Base-by-base conservation (phyloP, 92 coral and sea anemone genomes). In the Porites lobata region DNA sequence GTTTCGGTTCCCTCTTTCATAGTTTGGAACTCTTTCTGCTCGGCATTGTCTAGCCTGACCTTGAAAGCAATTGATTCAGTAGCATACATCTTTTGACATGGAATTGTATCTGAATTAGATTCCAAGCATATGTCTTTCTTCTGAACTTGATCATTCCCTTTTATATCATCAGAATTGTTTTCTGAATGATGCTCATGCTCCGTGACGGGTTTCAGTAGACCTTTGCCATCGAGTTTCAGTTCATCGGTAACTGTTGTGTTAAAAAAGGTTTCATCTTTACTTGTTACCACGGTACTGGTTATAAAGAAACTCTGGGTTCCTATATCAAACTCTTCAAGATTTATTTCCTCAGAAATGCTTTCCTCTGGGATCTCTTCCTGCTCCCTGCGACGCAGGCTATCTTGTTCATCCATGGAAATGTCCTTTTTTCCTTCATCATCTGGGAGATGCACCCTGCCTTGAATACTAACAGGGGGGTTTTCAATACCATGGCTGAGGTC, bases 301-400 rank as follows among this genome's bases (percentile, higher is more conserved):
- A 0, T 20, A n/a, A 7, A 2, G 21, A 6, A 6, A 52, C 12
- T 21, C 9, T 19, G 17, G 24, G 22, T 26, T 15, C 43, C 61
- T n/a, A 32, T 13, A 50, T 9, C 2, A 15, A 29, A 22, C 24
- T 65, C 24, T 20, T 73, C 59, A 1, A 50, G 59, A 3, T 50
- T 2, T 4, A 17, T 8, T 8, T 73, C 61, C 47, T 19, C 77
- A 50, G 59, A 18, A 9, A n/a, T 50, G 20, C 8, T 73, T 73
- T 73, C 77, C 11, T 18, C 77, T 18, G 58, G 59, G 53, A 51
- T 73, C 24, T 73, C 77, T 52, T 73, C 77, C 58, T 73, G 17
- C 61, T 50, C 59, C 4, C 32, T 51, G 54, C 52, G 14, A 21
- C 4, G 65, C 19, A 43, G 54, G 21, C 12, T 14, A 18, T 52